Percentiles rank a stretch among this genome's conserved stretches.
These are phyloP conservation scores for Pectinophora gossypiella DNA, from an alignment of 1,140 invertebrate species.

Conservation along the genomic window DNA sequence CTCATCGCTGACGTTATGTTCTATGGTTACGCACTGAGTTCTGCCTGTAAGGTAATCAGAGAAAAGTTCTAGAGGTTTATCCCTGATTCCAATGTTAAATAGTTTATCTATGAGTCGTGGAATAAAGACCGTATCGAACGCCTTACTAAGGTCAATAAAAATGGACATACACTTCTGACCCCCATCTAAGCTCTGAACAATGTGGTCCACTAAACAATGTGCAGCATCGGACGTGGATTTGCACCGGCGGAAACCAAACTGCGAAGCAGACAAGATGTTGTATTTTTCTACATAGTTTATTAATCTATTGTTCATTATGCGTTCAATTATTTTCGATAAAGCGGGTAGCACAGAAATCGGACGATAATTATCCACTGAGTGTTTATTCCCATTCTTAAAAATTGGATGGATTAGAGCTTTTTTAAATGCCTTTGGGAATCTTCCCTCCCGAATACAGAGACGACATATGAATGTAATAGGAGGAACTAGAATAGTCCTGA, in stretches of 20 bases:
- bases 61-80: not conserved
- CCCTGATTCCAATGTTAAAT: not conserved
- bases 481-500: conserved; percentile 2
- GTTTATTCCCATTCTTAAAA: conserved; percentile 12
- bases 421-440: conserved; percentile 11
- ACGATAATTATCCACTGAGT: conserved; percentile 11
- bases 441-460: conserved; percentile 1
- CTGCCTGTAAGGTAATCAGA: not conserved
- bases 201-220: not conserved
- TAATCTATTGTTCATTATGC: not conserved
- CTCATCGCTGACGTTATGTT: not conserved
- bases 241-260: not conserved
- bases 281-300: not conserved
- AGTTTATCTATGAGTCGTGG: not conserved
- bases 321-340: not conserved
- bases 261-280: not conserved
- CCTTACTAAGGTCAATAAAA: not conserved
- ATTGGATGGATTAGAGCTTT: conserved; percentile 11
- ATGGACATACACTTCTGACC: not conserved
- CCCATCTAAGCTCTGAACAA: not conserved
- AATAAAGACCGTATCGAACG: not conserved
- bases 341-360: conserved; percentile 13
- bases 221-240: not conserved
- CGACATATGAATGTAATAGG: conserved; percentile 9
- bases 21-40: not conserved